Evolutionary conservation across 2,888 invertebrate species (phyloP), one percentile per base, ranked within the genome.

Genomic region (Brachypalpus laphriformis): DNA sequence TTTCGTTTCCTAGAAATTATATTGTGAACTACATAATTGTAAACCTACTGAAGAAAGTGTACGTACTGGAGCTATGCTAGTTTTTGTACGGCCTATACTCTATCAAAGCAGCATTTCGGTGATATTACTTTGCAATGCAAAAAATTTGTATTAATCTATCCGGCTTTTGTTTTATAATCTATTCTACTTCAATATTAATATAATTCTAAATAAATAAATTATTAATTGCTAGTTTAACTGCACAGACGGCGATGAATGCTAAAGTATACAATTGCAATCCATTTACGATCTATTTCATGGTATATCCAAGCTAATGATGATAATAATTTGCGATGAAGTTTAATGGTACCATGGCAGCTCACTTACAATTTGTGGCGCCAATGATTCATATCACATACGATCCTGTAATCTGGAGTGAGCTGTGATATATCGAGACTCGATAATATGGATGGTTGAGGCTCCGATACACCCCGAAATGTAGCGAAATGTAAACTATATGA

Each of bases 1-100:
- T 66, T 68, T 80, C 70, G 54, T 61, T 78, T 72, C 61, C 68
- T 83, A 74, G 22, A 77, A 47, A 54, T 37, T 70, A 66, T 63
- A 66, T 54, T 51, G 57, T 71, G 49, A 78, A 54, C 68, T 72
- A 28, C n/a, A n/a, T n/a, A 68, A 4, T 16, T 18, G 16, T 71
- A 77, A 45, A 51, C 70, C 71, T 70, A 63, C 14, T 45, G 8
- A 49, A 65, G n/a, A 51, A 18, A 49, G 16, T 18, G 11, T 47
- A 65, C 20, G 14, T 18, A 34, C 47, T 63, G 14, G 2, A 51
- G 49, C 40, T 72, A 71, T 18, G 28, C 65, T 49, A 42, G 11
- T 34, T 42, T 14, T 59, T 28, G 37, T 40, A 66, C 22, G 61
- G 56, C 45, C 65, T 61, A 34, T 34, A 11, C n/a, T 59, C 72